Evolutionary conservation across 2,888 invertebrate species (phyloP).

Genomic region (Yponomeuta plumbellus): DNA sequence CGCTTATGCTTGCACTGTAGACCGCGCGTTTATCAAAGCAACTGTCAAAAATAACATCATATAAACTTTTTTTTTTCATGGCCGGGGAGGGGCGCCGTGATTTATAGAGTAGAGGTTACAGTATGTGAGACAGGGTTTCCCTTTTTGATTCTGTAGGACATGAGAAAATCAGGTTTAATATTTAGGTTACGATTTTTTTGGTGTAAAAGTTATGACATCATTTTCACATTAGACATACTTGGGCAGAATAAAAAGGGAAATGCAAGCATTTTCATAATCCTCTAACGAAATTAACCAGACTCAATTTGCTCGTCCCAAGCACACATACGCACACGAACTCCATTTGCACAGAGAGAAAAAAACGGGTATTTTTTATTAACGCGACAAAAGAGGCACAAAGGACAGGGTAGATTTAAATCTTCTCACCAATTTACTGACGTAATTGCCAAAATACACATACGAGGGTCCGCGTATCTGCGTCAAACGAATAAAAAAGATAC

Average conservation of each 20-base stretch:
- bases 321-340: not conserved
- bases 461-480: constrained; percentile 10
- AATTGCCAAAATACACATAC: constrained; percentile 15
- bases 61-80: constrained; percentile 20
- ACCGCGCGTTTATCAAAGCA: constrained; percentile 28
- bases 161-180: not conserved
- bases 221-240: not conserved
- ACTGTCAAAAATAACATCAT: constrained; percentile 38
- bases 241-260: not conserved
- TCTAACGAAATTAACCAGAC: not conserved
- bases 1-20: not conserved
- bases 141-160: not conserved
- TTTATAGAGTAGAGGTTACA: constrained; percentile 26
- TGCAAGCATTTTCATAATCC: not conserved
- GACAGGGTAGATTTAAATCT: constrained; percentile 13
- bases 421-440: constrained; percentile 14
- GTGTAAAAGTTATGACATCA: not conserved
- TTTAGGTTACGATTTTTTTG: not conserved
- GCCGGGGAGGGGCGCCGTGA: constrained; percentile 26
- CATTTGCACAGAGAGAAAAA: not conserved
- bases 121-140: not conserved
- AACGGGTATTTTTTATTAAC: not conserved
- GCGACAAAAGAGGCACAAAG: constrained; percentile 13
- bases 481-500: constrained; percentile 11
- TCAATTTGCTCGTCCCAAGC: not conserved